These are phyloP conservation scores for Decapterus maruadsi DNA, from an alignment of 2,797 vertebrate species.

Conservation along the genomic window DNA sequence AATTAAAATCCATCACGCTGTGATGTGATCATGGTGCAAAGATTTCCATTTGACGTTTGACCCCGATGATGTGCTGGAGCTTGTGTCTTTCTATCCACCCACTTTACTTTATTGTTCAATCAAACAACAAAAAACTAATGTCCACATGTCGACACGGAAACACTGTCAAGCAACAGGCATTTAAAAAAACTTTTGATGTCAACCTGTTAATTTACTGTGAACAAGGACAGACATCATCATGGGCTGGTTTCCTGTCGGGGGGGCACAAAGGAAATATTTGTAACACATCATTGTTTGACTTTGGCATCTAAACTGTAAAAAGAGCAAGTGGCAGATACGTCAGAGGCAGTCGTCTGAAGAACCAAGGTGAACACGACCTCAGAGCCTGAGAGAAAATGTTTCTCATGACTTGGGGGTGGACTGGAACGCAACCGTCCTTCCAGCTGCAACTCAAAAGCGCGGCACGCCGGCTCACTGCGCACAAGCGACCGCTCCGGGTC, in stretches of 20 bases:
- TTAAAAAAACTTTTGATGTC: not conserved
- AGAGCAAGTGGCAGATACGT: not conserved
- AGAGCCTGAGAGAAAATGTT: not conserved
- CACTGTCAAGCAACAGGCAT: not conserved
- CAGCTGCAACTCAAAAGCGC: not conserved
- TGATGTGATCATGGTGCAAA: not conserved
- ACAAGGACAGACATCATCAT: not conserved
- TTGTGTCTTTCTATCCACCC: not conserved
- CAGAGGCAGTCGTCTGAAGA: not conserved
- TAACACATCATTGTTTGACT: constrained; percentile 7
- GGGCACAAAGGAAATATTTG: not conserved
- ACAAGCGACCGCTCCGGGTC: constrained; percentile 1
- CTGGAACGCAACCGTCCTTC: not conserved
- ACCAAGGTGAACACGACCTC: not conserved
- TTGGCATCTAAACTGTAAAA: not conserved
- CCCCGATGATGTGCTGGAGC: not conserved
- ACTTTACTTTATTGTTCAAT: not conserved
- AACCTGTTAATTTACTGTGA: not conserved
- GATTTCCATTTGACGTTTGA: constrained; percentile 8
- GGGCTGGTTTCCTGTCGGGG: not conserved
- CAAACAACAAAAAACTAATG: not conserved
- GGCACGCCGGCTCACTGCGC: constrained; percentile 6
- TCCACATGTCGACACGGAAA: not conserved
- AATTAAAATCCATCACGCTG: not conserved
- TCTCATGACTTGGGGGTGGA: not conserved